Base-by-base conservation (phyloP, 2,113 vertebrate genomes). In the Poeciliopsis turrubarensis region DNA sequence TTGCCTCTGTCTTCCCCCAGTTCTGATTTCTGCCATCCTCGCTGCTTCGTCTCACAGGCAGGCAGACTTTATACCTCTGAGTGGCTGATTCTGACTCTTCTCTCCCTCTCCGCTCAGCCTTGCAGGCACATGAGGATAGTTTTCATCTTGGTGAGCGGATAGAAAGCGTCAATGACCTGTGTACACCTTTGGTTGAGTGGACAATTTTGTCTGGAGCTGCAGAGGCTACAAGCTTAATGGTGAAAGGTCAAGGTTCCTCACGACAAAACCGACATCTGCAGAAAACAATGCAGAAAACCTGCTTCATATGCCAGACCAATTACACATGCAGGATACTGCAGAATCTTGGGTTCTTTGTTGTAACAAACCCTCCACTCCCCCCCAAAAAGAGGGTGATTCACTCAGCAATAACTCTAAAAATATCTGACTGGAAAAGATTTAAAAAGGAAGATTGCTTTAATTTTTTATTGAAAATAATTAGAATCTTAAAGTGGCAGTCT, bases 161-260 rank as follows among this genome's bases (percentile, higher is more conserved):
- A 81, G 89, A 93, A 90, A 91, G 91, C 54, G 78, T 51, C 87
- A 88, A 72, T 92, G 89, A 93, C 91, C 89, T 86, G 86, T 84
- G 76, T 75, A 77, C 62, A 77, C 79, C 84, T 89, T 72, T 74
- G 87, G 89, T 92, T 93, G 87, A 89, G 75, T 77, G 82, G 81
- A 82, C 73, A 67, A 92, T 89, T 91, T 73, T 0, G 41, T 85
- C 88, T 92, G 80, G 70, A 82, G 81, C 70, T 81, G 84, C 27
- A 57, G 84, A 79, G 68, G 81, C 83, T 75, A 82, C 75, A 73
- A 77, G 84, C 73, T 84, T 77, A 70, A 69, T 22, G 83, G 85
- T 83, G 30, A 82, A 64, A 79, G 85, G 80, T 89, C 77, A 88
- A 80, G 80, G 83, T 86, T 85, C 75, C 83, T 80, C 79, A 77